phyloP scores from a whole-genome alignment of 2,113 vertebrate genomes.

The Pogona vitticeps region DNA sequence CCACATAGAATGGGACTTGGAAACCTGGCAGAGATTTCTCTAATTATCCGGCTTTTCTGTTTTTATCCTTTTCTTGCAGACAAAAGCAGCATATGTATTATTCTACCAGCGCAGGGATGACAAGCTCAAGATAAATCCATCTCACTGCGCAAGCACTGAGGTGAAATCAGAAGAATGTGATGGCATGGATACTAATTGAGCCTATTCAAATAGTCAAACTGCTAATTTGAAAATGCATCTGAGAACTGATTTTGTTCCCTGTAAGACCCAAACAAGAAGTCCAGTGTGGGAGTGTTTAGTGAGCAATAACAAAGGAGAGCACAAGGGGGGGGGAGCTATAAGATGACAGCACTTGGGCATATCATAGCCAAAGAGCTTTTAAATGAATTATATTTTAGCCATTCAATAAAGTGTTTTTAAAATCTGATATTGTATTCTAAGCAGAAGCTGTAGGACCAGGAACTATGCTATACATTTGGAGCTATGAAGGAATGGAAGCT shows the following conservation, averaged over 20 bases:
- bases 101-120: slow-evolving; percentile 94
- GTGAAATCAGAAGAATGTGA: slow-evolving; percentile 81
- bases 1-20: background rate
- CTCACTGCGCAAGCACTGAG: slow-evolving; percentile 67
- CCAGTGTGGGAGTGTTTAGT: slow-evolving; percentile 35
- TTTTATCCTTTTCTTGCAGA: slow-evolving; percentile 75
- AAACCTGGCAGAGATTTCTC: slow-evolving; percentile 75
- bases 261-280: slow-evolving; percentile 57
- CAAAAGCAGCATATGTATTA: slow-evolving; percentile 96
- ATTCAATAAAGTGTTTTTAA: slow-evolving; percentile 69
- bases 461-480: background rate
- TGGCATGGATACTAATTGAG: slow-evolving; percentile 96
- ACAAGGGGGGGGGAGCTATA: slow-evolving; percentile 58
- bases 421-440: slow-evolving; percentile 64
- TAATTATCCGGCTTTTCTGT: slow-evolving; percentile 1
- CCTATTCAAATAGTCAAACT: background rate
- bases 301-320: slow-evolving; percentile 53
- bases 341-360: slow-evolving; percentile 53
- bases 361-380: slow-evolving; percentile 65
- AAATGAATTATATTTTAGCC: slow-evolving; percentile 61
- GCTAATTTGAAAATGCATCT: slow-evolving; percentile 57
- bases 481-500: background rate
- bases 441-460: slow-evolving; percentile 47
- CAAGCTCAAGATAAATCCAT: slow-evolving; percentile 69
- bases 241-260: slow-evolving; percentile 53